phyloP scores from a whole-genome alignment of 2,797 vertebrate species.

The Aeoliscus strigatus region DNA sequence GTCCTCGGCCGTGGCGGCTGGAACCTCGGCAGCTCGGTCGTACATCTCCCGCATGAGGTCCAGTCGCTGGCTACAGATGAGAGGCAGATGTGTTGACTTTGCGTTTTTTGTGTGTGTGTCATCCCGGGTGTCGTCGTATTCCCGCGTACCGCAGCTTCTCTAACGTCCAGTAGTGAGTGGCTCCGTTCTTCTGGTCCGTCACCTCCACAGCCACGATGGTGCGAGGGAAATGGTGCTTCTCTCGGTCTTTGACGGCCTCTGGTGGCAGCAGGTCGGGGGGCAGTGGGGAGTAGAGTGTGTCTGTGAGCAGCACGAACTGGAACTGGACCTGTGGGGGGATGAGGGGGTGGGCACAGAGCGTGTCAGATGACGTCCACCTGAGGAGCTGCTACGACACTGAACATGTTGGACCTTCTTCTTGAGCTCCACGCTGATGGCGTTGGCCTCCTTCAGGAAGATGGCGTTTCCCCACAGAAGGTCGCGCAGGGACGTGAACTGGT shows the following conservation, averaged over 20 bases:
- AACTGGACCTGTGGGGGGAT: conserved; percentile 86
- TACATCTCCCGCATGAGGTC: conserved; percentile 99
- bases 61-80: conserved; percentile 82
- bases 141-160: conserved; percentile 92
- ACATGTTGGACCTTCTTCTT: conserved; percentile 99
- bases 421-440: conserved; percentile 95
- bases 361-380: no score
- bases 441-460: conserved; percentile 97
- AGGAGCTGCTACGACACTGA: no score
- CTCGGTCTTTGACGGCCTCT: conserved; percentile 84
- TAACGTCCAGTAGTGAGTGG: conserved; percentile 97
- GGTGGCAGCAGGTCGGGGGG: conserved; percentile 90
- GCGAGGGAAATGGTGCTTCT: conserved; percentile 88
- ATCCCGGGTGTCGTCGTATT: conserved; percentile 31
- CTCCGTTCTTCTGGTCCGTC: conserved; percentile 96
- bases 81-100: conserved; percentile 14
- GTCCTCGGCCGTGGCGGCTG: conserved; percentile 88
- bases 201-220: conserved; percentile 95
- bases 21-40: conserved; percentile 91
- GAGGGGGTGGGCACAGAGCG: no score
- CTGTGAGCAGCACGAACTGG: conserved; percentile 95
- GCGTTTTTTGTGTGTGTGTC: no score
- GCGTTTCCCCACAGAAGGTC: conserved; percentile 97
- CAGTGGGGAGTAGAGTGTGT: conserved; percentile 93
- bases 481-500: conserved; percentile 95